These are phyloP conservation scores for Globodera rostochiensis DNA, from an alignment of 1,140 invertebrate genomes.

Conservation along the genomic window DNA sequence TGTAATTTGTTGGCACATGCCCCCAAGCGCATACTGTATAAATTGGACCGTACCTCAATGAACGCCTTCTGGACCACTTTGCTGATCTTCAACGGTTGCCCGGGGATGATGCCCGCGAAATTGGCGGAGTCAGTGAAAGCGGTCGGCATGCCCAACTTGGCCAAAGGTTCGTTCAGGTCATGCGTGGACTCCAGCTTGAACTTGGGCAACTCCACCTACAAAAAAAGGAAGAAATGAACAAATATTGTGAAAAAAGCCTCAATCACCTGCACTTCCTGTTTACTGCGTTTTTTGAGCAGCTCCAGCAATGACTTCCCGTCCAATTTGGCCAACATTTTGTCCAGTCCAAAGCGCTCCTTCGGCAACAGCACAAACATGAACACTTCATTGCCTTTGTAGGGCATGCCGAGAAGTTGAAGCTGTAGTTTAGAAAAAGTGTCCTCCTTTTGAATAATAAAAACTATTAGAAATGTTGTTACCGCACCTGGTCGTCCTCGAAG, in stretches of 20 bases:
- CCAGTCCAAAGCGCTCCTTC: conserved; percentile 33
- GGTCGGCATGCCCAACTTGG: conserved; percentile 18
- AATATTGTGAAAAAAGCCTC: background rate
- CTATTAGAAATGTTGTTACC: background rate
- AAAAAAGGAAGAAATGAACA: background rate
- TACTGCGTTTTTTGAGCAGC: conserved; percentile 1
- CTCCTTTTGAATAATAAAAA: background rate
- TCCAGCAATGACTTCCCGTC: conserved; percentile 22
- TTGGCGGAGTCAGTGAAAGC: conserved; percentile 29
- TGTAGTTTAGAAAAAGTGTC: background rate
- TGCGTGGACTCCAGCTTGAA: conserved; percentile 41
- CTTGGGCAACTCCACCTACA: conserved; percentile 32
- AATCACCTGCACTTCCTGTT: conserved; percentile 27
- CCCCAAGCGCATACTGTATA: background rate
- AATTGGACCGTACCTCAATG: conserved; percentile 35
- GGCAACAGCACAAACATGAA: conserved; percentile 34
- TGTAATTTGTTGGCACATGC: background rate
- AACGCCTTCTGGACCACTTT: conserved; percentile 37
- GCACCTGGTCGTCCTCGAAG: conserved; percentile 16
- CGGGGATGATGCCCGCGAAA: conserved; percentile 16
- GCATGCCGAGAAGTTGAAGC: conserved; percentile 29
- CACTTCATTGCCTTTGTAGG: conserved; percentile 19
- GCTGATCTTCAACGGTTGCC: conserved; percentile 13
- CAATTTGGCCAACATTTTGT: conserved; percentile 25
- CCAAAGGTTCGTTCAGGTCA: conserved; percentile 20